Evolutionary conservation across 92 coral and sea anemone genomes (phyloP).

Genomic region (Micromussa lordhowensis): DNA sequence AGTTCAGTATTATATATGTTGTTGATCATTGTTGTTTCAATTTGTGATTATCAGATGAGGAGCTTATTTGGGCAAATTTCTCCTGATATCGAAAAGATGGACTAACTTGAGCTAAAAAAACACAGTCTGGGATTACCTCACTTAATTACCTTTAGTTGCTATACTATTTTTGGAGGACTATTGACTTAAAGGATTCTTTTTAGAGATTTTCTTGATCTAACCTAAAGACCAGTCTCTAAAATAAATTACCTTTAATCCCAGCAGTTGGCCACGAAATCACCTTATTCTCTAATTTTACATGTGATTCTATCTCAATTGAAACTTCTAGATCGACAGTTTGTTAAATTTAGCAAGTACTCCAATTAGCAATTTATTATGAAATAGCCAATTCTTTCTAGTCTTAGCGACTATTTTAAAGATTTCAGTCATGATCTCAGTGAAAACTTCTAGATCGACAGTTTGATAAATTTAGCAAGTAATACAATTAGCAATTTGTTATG

Average conservation of each 20-base stretch:
- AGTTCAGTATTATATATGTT: too few species aligned
- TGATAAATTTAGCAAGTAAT: neutral
- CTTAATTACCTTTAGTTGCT: neutral
- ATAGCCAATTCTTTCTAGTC: neutral
- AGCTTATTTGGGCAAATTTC: neutral
- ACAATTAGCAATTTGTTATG: neutral
- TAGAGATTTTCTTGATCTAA: neutral
- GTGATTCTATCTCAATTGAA: neutral
- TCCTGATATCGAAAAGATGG: neutral
- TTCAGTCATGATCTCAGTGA: neutral
- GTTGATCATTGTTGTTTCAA: neutral
- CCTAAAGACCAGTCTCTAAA: neutral
- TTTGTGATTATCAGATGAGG: neutral
- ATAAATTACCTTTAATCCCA: neutral
- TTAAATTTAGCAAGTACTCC: neutral
- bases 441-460: neutral
- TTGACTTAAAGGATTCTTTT: neutral
- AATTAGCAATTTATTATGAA: neutral
- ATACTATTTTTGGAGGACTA: neutral
- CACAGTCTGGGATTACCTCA: neutral
- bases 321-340: neutral
- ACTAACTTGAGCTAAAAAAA: neutral
- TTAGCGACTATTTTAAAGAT: neutral
- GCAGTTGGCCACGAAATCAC: neutral
- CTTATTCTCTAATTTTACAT: too few species aligned